Evolutionary conservation across 2,113 vertebrate species (phyloP), one percentile per base, ranked within the genome.

Genomic region (Rhinolophus ferrumequinum): DNA sequence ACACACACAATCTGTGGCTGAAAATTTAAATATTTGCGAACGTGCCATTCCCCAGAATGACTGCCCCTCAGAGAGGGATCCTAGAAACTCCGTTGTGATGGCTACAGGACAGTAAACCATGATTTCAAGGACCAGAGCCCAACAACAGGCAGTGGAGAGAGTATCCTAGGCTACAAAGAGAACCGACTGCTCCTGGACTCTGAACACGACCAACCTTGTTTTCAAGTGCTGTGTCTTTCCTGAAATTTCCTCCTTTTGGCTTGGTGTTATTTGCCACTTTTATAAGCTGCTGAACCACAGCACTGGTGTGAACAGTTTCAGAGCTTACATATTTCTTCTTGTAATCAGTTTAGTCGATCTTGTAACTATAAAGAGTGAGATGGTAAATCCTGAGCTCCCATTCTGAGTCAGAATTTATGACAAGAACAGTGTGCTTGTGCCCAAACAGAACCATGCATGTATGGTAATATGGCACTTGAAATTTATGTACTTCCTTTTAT

Each of bases 361-460:
- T 93, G 96, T 95, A 97, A 96, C 95, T 97, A 96, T 97, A 94
- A 97, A 96, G 97, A 95, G 96, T 95, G 94, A 89, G 86, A 91
- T 95, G 93, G 97, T 93, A 95, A 97, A 97, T 94, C 93, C 97
- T 60, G 58, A 94, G 93, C 86, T 88, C 95, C 82, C 95, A 91
- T 95, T 97, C 94, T 97, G 96, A 97, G 95, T 97, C 97, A 97
- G 97, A 96, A 97, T 97, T 97, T 96, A 96, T 97, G 97, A 97
- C 93, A 96, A 93, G 97, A 95, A 94, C 95, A 93, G 85, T 44
- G 93, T 97, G 91, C 97, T 96, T 94, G 92, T 97, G 97, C 97
- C 97, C 97, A 97, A 97, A 97, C 95, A 96, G 95, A 97, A 50
- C 97, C 96, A 93, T 91, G 95, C 97, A 73, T 91, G 97, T 97